Evolutionary conservation across 2,113 vertebrate species (phyloP).

Genomic region (Albula goreensis): DNA sequence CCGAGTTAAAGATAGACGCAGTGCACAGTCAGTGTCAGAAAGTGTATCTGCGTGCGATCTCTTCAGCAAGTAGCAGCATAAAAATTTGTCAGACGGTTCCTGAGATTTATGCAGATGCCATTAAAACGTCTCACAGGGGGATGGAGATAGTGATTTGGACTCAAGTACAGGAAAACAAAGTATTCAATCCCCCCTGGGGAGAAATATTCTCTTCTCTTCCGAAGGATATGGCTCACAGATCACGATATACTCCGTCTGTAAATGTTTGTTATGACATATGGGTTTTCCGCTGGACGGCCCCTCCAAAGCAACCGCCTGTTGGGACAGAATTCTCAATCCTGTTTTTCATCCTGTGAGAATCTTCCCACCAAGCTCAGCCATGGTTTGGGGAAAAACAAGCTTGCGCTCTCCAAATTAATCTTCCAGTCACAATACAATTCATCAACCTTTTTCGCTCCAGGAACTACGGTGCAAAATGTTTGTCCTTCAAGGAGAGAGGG

Average conservation of each 20-base stretch:
- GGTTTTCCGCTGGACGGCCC: not conserved
- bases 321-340: not conserved
- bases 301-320: not conserved
- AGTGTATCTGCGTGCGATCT: not conserved
- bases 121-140: not conserved
- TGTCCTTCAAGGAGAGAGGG: not conserved
- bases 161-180: not conserved
- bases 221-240: not conserved
- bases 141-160: not conserved
- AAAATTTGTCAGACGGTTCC: not conserved
- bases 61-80: not conserved
- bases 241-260: not conserved
- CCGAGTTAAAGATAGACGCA: not conserved
- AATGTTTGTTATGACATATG: not conserved
- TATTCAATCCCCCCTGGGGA: not conserved
- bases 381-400: no score
- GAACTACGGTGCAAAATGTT: not conserved
- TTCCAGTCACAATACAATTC: not conserved
- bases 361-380: no score
- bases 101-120: not conserved
- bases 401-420: not conserved
- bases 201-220: not conserved
- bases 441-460: not conserved
- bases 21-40: not conserved
- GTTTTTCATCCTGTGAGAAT: not conserved